Evolutionary conservation across 2,113 vertebrate genomes (phyloP), one percentile per base, ranked within the genome.

Genomic region (Chaetorhynchus papuensis): DNA sequence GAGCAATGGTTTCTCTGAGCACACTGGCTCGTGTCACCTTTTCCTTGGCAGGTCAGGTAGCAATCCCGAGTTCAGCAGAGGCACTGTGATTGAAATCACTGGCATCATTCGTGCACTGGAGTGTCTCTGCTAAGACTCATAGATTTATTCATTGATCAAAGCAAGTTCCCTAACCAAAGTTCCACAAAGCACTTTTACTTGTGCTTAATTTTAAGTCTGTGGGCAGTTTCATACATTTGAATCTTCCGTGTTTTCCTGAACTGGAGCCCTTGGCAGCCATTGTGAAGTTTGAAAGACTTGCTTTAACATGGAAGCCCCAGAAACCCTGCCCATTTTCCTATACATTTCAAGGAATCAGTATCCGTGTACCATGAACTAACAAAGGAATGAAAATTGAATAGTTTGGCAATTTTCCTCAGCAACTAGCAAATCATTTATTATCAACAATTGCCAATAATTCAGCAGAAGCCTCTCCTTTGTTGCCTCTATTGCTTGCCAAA

Each of bases 81-180:
- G 49, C 33, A 26, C 60, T 11, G 60, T 47, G 89, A 83, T 49
- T 92, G 95, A 78, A 92, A 93, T 59, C 64, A 17, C 60, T 44
- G 76, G 56, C 56, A 82, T 78, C 56, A 57, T 56, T 65, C 47
- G 1, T 70, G 47, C 35, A 47, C 1, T 21, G 13, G 19, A 81
- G 47, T 1, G 13, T 78, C 80, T 81, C 86, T 94, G 89, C 86
- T 94, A n/a, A 81, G 60, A 79, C 35, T 41, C 83, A 91, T 56
- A 47, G 42, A 53, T 56, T 41, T 31, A 66, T 44, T 83, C 93
- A 94, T 93, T 89, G 89, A 94, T 94, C 91, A 95, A 93, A 92
- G 60, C 1, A 2, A 87, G 57, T 26, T 10, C 53, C 26, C 22
- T 21, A 60, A 42, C 30, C 15, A 26, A 75, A 81, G 52, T 26